phyloP scores from a whole-genome alignment of 2,113 vertebrate genomes.

The Phoxinus phoxinus region DNA sequence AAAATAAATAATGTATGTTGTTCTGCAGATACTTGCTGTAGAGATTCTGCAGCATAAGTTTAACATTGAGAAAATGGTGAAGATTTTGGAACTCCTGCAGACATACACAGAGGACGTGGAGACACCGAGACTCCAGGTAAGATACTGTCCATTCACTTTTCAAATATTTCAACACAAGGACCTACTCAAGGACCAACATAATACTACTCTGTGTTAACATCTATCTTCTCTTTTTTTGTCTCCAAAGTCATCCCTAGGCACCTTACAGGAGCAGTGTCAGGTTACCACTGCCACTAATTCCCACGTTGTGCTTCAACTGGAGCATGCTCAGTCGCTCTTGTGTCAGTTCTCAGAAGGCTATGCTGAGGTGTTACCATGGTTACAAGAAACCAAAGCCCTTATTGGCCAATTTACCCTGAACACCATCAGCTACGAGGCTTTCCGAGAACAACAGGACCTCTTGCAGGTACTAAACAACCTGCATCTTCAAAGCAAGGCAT shows the following conservation, averaged over 20 bases:
- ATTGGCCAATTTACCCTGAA: conserved; percentile 72
- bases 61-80: conserved; percentile 81
- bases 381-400: conserved; percentile 78
- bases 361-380: conserved; percentile 83
- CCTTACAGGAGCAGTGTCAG: conserved; percentile 77
- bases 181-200: background rate
- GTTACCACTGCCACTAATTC: conserved; percentile 73
- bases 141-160: background rate
- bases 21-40: conserved; percentile 78
- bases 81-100: conserved; percentile 75
- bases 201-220: background rate
- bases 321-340: conserved; percentile 83
- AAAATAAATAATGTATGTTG: background rate
- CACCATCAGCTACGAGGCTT: conserved; percentile 77
- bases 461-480: conserved; percentile 80
- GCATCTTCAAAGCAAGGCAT: background rate
- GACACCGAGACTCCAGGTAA: conserved; percentile 74
- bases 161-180: background rate
- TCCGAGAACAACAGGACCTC: conserved; percentile 85
- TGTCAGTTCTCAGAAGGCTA: conserved; percentile 80
- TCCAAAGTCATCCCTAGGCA: conserved; percentile 69
- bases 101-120: conserved; percentile 72
- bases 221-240: background rate
- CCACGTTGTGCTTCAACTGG: conserved; percentile 78
- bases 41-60: conserved; percentile 86